Base-by-base conservation (phyloP, 2,888 invertebrate genomes). In the Epinotia nisella region DNA sequence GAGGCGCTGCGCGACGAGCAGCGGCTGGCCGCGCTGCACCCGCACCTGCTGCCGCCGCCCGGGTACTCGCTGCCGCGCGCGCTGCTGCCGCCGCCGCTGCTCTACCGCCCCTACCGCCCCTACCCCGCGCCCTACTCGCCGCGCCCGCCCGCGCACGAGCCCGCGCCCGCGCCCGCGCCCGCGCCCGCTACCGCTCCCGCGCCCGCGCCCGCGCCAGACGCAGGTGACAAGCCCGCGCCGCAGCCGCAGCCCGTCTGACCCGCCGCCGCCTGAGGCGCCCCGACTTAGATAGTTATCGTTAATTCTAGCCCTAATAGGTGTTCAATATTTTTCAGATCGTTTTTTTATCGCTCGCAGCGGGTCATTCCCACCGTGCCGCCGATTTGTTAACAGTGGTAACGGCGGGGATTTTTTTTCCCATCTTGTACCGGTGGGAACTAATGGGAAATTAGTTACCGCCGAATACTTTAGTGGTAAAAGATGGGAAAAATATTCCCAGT, bases 241-340 rank as follows among this genome's bases (percentile, higher is more conserved):
- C 76, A 66, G 61, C 75, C 35, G 56, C 84, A 84, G 55, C 55
- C 21, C 72, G 75, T 77, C 75, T 83, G 82, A 85, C 83, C 69
- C 68, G 51, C 71, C 77, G 75, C 24, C 29, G 59, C 70, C 56
- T 11, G 66, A 13, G 24, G 74, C 83, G 79, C 45, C 45, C 45
- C 10, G 1, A 3, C 45, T 85, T 92, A 91, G 91, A 88, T 92
- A 92, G 91, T 89, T 89, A 88, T 88, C 88, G 87, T 87, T 90
- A 88, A 89, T 90, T 90, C 86, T 92, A 91, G 92, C 89, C 90
- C 83, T 92, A 92, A 92, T 92, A 93, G 92, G 92, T 93, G 92
- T 93, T 92, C 90, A 90, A 91, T 89, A 90, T 85, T 89, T 87
- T 89, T 87, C 86, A 86, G 85, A 86, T 82, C 83, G 81, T 82